Evolutionary conservation across 2,113 vertebrate genomes (phyloP).

Genomic region (Chloropsis hardwickii): DNA sequence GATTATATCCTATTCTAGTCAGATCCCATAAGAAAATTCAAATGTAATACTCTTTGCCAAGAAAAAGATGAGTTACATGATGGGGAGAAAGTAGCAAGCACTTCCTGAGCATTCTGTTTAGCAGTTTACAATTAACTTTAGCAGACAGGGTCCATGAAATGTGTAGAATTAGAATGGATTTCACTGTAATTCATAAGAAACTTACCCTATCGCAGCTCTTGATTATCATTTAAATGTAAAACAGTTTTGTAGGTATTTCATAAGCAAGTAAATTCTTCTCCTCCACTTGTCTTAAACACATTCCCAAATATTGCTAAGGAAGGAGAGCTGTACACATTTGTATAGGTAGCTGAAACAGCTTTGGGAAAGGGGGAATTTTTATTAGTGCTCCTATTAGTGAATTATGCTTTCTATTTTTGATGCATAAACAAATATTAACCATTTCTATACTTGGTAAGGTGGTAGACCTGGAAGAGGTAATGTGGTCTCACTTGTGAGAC

Average conservation of each 20-base stretch:
- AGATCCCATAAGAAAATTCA: background rate
- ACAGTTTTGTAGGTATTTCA: background rate
- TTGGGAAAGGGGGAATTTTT: background rate
- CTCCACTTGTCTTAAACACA: background rate
- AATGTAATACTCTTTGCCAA: background rate
- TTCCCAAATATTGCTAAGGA: background rate
- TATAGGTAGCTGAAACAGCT: background rate
- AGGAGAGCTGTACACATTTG: background rate
- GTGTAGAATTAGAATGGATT: background rate
- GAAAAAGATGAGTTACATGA: background rate
- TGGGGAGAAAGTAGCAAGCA: background rate
- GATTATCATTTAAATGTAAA: background rate
- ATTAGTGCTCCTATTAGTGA: background rate
- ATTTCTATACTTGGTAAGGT: background rate
- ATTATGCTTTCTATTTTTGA: background rate
- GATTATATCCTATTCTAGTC: background rate
- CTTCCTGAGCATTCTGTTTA: background rate
- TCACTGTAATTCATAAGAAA: background rate
- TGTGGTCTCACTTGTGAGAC: background rate
- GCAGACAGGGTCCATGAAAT: background rate
- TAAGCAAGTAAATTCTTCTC: background rate
- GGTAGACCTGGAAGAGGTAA: background rate
- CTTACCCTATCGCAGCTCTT: background rate
- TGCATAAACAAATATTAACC: background rate
- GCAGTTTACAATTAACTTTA: background rate